Base-by-base conservation (phyloP, 2,888 invertebrate species). In the Torymus auratus region DNA sequence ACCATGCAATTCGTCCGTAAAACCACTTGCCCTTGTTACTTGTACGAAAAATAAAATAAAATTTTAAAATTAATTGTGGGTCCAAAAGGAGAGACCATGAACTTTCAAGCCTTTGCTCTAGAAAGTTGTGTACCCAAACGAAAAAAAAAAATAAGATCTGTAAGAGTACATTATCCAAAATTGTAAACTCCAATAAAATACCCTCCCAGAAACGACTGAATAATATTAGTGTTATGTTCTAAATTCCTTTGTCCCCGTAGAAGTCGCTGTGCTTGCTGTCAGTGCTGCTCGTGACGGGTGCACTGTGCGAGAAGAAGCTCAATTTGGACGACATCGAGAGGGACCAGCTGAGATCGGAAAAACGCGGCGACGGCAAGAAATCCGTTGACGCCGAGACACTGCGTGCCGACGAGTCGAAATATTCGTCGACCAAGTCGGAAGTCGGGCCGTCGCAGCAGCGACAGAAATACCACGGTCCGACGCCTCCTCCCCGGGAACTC, bases 311-410 rank as follows among this genome's bases (percentile, higher is more conserved):
- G 78, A 93, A 94, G 88, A 95, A 94, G 90, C 92, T 95, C 78
- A 93, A 94, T 84, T 91, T 96, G 68, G 95, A 95, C 88, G 96
- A 96, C 89, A 95, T 96, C 83, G 95, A 96, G 88, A 92, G 93
- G 55, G 95, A 95, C 86, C 95, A 94, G 86, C 55, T 50, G 5
- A 12, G n/a, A 3, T 15, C 64, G 1, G 55, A 20, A 4, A 14
- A n/a, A 14, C 15, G 20, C n/a, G n/a, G 13, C 50, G n/a, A 1
- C 5, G 28, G 17, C 13, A 75, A 65, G 70, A 72, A 68, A n/a
- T 89, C 77, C 86, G 86, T 86, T 7, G 28, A 28, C 58, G 53
- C 82, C 13, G 88, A 86, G 10, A 79, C 83, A 7, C 50, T 75
- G 2, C 82, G 67, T 7, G 13, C 76, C 1, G 85, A 86, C n/a